Conservation (phyloP, 2,888 invertebrate species). For the Nomada ferruginata region DNA sequence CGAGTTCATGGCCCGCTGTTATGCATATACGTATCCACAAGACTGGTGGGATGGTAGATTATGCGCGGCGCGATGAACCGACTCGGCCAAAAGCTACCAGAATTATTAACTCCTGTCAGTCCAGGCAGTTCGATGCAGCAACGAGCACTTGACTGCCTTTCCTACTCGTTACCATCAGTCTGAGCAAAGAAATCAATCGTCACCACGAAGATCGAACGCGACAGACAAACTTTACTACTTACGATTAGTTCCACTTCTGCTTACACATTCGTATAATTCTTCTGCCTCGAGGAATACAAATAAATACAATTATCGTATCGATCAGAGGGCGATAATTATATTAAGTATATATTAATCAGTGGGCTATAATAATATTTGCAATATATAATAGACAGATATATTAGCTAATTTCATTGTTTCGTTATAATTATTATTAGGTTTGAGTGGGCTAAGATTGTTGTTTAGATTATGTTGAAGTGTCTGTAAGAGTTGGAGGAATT, state of each 20-base stretch:
- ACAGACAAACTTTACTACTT: neutral
- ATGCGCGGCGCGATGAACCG: constrained; percentile 64
- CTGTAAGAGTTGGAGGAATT: neutral
- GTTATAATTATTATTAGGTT: neutral
- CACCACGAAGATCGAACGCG: constrained; percentile 6
- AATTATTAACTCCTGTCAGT: constrained; percentile 69
- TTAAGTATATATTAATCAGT: neutral
- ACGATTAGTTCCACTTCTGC: too few relatives aligned
- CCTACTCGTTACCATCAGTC: constrained; percentile 19
- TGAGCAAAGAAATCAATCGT: constrained; percentile 3
- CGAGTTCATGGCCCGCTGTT: constrained; percentile 31
- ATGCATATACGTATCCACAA: constrained; percentile 25
- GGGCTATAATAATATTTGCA: neutral
- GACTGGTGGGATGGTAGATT: constrained; percentile 54
- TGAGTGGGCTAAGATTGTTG: neutral
- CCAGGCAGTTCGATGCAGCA: constrained; percentile 56
- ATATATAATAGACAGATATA: too few relatives aligned
- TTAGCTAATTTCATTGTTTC: too few relatives aligned
- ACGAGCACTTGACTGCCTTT: constrained; percentile 56
- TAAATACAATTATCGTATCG: too few relatives aligned
- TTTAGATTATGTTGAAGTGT: constrained; percentile 3
- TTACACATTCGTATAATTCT: too few relatives aligned
- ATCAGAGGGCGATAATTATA: too few relatives aligned
- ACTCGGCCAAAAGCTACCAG: constrained; percentile 56
- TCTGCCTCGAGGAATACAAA: too few relatives aligned